phyloP scores from a whole-genome alignment of 2,797 vertebrate species.

The Chanos chanos region DNA sequence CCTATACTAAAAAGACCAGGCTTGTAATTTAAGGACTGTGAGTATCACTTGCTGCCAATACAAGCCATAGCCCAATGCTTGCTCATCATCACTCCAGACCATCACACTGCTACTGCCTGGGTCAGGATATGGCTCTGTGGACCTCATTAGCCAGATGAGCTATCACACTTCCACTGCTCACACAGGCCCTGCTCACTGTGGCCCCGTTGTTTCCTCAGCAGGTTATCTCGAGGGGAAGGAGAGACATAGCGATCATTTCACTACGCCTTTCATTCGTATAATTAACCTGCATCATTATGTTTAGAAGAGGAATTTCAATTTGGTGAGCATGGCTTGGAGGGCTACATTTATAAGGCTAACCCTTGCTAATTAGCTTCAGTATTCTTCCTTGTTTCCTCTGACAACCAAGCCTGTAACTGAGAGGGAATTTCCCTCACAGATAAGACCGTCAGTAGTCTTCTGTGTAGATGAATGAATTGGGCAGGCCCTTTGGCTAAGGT shows the following conservation, averaged over 20 bases:
- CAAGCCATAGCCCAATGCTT: neutral
- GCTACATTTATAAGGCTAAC: slow-evolving; percentile 11
- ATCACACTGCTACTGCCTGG: neutral
- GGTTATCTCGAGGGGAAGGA: slow-evolving; percentile 38
- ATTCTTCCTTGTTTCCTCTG: neutral
- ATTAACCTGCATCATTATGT: slow-evolving; percentile 47
- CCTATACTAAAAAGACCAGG: too few species aligned
- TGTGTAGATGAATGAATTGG: too few species aligned
- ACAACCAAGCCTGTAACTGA: too few species aligned
- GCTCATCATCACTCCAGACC: neutral
- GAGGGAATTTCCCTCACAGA: too few species aligned
- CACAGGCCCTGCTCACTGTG: slow-evolving; percentile 1
- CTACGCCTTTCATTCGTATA: slow-evolving; percentile 34
- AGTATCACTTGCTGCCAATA: slow-evolving; percentile 8
- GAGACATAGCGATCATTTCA: slow-evolving; percentile 34
- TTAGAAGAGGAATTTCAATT: slow-evolving; percentile 40
- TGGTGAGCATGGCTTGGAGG: neutral
- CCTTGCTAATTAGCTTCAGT: slow-evolving; percentile 15
- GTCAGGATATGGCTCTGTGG: slow-evolving; percentile 14
- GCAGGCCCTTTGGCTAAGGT: too few species aligned
- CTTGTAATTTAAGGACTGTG: too few species aligned
- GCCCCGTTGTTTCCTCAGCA: slow-evolving; percentile 11
- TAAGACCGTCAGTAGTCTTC: too few species aligned
- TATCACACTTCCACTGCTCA: too few species aligned
- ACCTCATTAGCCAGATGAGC: slow-evolving; percentile 31